phyloP scores from a whole-genome alignment of 2,797 vertebrate genomes.

The Nasua narica region DNA sequence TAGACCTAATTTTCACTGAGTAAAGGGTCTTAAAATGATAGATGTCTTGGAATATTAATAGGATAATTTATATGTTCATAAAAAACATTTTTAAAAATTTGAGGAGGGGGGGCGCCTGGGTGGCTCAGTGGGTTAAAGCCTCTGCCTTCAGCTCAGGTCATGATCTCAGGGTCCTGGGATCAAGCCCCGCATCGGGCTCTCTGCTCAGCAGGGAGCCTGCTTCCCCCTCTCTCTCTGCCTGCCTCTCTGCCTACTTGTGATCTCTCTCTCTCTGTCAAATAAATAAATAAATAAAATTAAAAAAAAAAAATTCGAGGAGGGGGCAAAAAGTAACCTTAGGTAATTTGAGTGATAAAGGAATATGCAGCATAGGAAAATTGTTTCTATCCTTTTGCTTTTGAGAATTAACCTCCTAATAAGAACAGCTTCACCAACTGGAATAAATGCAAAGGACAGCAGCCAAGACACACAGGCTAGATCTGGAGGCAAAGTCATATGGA shows the following conservation, averaged over 20 bases:
- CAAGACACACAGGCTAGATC: neutral
- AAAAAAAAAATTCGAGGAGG: neutral
- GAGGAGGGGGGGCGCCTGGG: too few relatives aligned
- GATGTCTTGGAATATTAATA: neutral
- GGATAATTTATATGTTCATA: neutral
- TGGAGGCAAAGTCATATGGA: neutral
- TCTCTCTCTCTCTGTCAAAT: too few relatives aligned
- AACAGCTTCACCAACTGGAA: neutral
- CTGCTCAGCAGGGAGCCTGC: too few relatives aligned
- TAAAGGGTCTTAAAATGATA: conserved; percentile 8
- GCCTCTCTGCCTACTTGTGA: too few relatives aligned
- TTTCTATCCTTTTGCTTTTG: neutral
- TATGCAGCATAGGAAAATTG: neutral
- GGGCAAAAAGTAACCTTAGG: neutral
- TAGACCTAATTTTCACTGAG: neutral
- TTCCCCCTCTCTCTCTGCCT: too few relatives aligned
- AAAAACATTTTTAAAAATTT: neutral
- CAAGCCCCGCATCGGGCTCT: too few relatives aligned
- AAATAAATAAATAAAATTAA: too few relatives aligned
- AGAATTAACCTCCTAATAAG: neutral
- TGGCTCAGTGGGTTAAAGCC: too few relatives aligned
- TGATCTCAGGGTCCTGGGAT: too few relatives aligned
- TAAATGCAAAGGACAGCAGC: neutral
- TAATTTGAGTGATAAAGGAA: neutral
- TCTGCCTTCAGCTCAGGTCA: too few relatives aligned